Percentiles rank a stretch among this genome's conserved stretches.
phyloP scores from a whole-genome alignment of 1,140 invertebrate species.

The Heliconius melpomene region DNA sequence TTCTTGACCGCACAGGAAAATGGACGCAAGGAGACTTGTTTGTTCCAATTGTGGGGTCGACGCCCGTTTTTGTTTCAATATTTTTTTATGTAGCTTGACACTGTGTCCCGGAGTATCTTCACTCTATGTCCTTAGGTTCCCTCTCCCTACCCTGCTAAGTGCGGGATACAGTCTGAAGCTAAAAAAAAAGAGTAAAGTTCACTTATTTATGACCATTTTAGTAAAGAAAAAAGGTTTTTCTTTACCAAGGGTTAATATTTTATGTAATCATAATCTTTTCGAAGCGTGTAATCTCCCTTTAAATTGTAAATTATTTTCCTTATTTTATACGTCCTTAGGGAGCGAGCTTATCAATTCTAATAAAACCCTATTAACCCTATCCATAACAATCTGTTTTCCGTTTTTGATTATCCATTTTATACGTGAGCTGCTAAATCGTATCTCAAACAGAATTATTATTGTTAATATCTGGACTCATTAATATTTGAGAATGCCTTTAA shows the following conservation, averaged over 20 bases:
- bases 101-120: background rate
- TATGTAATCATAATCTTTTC: background rate
- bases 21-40: no score
- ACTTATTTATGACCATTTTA: background rate
- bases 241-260: background rate
- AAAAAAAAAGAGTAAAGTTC: background rate
- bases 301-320: constrained; percentile 7
- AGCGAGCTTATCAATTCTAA: constrained; percentile 1
- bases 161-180: background rate
- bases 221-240: background rate
- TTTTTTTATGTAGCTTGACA: no score
- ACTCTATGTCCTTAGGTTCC: background rate
- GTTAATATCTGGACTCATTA: background rate
- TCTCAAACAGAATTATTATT: background rate
- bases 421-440: background rate
- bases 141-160: background rate
- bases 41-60: no score
- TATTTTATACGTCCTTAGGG: constrained; percentile 1
- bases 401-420: constrained; percentile 10
- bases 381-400: constrained; percentile 8
- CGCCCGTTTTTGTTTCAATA: no score
- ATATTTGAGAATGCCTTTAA: background rate
- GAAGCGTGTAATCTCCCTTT: background rate
- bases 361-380: constrained; percentile 11
- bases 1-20: no score